phyloP scores from a whole-genome alignment of 2,113 vertebrate genomes.

The Leptocoma aspasia region DNA sequence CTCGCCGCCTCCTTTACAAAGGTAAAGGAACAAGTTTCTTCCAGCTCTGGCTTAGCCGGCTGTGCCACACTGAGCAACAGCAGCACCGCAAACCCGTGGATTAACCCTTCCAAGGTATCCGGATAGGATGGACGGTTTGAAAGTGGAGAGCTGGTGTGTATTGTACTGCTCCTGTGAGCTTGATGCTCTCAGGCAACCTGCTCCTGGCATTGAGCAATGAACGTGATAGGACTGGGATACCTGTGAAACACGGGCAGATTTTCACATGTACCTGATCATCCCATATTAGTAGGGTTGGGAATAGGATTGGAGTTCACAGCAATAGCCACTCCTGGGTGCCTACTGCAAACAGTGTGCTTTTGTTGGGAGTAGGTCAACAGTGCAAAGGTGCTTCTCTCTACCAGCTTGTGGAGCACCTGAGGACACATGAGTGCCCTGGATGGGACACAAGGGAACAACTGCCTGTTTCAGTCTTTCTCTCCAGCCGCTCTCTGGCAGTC shows the following conservation, averaged over 20 bases:
- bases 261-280: accelerated
- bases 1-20: neutral
- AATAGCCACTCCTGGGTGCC: neutral
- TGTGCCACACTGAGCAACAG: neutral
- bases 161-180: neutral
- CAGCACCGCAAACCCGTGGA: accelerated
- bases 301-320: neutral
- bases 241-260: accelerated
- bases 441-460: neutral
- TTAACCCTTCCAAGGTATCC: neutral
- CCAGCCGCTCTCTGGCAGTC: neutral
- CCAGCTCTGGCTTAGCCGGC: neutral
- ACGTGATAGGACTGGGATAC: neutral
- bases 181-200: neutral
- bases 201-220: neutral
- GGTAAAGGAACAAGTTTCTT: neutral
- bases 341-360: neutral
- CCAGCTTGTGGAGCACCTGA: neutral
- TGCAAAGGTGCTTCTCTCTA: neutral
- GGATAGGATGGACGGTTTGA: neutral
- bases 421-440: neutral
- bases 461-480: neutral
- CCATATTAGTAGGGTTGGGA: neutral
- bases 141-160: neutral
- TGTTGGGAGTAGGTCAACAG: neutral